Evolutionary conservation across 2,113 vertebrate genomes (phyloP).

Genomic region (Serilophus lunatus): DNA sequence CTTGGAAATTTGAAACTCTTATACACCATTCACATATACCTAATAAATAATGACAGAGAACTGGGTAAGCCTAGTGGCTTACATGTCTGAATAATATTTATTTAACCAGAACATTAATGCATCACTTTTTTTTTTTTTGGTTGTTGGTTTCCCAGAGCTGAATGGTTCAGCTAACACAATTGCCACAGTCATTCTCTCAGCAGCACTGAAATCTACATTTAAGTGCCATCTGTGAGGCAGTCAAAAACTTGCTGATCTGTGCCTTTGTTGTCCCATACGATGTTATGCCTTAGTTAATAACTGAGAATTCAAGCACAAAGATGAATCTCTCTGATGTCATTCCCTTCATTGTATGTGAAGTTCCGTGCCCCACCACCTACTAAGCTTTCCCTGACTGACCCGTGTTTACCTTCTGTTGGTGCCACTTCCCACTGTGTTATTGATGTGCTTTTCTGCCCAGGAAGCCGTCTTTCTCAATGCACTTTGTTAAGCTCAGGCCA

Average conservation of each 20-base stretch:
- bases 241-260: slow-evolving; percentile 57
- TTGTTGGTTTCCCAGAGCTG: neutral
- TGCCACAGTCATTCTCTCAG: slow-evolving; percentile 44
- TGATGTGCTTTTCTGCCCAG: slow-evolving; percentile 77
- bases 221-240: slow-evolving; percentile 74
- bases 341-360: slow-evolving; percentile 65
- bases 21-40: neutral
- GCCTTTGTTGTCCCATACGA: slow-evolving; percentile 61
- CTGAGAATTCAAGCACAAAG: slow-evolving; percentile 43
- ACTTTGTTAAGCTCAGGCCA: slow-evolving; percentile 59
- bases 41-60: slow-evolving; percentile 51
- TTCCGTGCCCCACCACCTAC: slow-evolving; percentile 57
- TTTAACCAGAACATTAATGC: slow-evolving; percentile 20
- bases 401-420: slow-evolving; percentile 77
- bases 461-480: slow-evolving; percentile 57
- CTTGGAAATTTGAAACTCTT: slow-evolving; percentile 41
- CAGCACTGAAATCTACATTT: slow-evolving; percentile 58
- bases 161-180: slow-evolving; percentile 43
- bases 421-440: slow-evolving; percentile 82
- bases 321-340: slow-evolving; percentile 65
- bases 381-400: slow-evolving; percentile 69
- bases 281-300: slow-evolving; percentile 72
- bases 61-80: neutral
- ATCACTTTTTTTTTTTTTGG: neutral
- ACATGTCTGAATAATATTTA: slow-evolving; percentile 50